These are phyloP conservation scores for Odontothrips loti DNA, from an alignment of 2,888 invertebrate genomes.

Conservation along the genomic window DNA sequence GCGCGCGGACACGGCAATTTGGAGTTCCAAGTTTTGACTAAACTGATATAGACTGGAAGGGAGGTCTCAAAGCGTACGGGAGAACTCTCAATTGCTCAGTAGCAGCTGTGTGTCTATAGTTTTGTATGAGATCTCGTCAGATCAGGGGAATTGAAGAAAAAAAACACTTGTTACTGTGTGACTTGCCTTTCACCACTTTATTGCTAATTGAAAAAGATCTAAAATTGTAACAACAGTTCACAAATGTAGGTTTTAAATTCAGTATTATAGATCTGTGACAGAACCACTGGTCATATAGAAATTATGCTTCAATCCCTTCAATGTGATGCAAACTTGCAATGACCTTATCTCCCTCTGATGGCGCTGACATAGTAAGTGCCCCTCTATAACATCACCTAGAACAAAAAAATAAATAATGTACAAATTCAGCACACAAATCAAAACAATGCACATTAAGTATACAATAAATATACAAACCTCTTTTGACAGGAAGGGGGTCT, in stretches of 20 bases:
- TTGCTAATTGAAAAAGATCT: neutral
- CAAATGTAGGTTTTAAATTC: neutral
- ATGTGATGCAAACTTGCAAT: slow-evolving; percentile 44
- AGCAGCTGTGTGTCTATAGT: neutral
- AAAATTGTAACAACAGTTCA: neutral
- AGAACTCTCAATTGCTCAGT: too few species aligned
- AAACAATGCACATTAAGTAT: neutral
- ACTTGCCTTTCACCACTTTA: neutral
- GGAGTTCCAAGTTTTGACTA: too few species aligned
- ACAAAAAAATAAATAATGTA: slow-evolving; percentile 34
- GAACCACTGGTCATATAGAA: neutral
- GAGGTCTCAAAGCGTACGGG: too few species aligned
- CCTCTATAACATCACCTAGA: slow-evolving; percentile 57
- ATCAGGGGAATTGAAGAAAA: neutral
- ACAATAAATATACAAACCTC: slow-evolving; percentile 50
- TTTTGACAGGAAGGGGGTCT: slow-evolving; percentile 63
- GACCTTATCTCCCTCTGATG: slow-evolving; percentile 70
- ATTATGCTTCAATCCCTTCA: neutral
- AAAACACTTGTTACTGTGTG: neutral
- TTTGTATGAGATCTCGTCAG: too few species aligned
- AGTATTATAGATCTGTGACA: neutral
- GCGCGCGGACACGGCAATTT: too few species aligned
- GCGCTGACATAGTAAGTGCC: slow-evolving; percentile 69
- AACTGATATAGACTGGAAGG: too few species aligned
- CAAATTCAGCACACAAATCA: slow-evolving; percentile 35